Evolutionary conservation across 2,888 invertebrate genomes (phyloP).

Genomic region (Stratiomys singularior): DNA sequence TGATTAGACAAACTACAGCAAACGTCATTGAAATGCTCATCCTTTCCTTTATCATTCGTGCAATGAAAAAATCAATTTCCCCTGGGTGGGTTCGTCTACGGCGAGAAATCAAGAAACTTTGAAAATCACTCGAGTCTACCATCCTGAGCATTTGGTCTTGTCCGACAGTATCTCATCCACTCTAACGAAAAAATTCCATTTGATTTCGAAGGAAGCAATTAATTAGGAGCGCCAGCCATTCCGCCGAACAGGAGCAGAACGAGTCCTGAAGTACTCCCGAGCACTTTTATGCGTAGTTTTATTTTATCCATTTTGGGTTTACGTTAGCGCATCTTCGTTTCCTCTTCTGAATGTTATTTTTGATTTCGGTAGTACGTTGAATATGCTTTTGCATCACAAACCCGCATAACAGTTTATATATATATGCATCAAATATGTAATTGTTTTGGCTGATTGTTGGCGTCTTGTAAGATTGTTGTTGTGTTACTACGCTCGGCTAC

Average conservation of each 20-base stretch:
- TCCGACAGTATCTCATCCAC: background rate
- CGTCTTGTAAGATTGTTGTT: background rate
- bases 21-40: too few species aligned
- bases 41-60: too few species aligned
- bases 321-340: constrained; percentile 14
- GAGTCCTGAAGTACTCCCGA: too few species aligned
- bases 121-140: background rate
- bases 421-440: background rate
- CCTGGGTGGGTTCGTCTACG: background rate
- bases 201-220: constrained; percentile 48
- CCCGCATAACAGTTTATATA: background rate
- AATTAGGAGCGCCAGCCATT: constrained; percentile 44
- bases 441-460: background rate
- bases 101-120: background rate
- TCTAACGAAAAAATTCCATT: constrained; percentile 17
- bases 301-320: background rate
- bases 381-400: background rate
- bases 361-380: background rate
- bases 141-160: background rate
- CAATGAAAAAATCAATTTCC: background rate
- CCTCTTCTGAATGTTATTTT: background rate
- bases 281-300: background rate
- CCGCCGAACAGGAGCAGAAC: background rate
- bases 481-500: background rate
- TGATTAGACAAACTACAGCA: too few species aligned